Evolutionary conservation across 2,113 vertebrate species (phyloP), one percentile per base, ranked within the genome.

Genomic region (Pseudorectes ferrugineus): DNA sequence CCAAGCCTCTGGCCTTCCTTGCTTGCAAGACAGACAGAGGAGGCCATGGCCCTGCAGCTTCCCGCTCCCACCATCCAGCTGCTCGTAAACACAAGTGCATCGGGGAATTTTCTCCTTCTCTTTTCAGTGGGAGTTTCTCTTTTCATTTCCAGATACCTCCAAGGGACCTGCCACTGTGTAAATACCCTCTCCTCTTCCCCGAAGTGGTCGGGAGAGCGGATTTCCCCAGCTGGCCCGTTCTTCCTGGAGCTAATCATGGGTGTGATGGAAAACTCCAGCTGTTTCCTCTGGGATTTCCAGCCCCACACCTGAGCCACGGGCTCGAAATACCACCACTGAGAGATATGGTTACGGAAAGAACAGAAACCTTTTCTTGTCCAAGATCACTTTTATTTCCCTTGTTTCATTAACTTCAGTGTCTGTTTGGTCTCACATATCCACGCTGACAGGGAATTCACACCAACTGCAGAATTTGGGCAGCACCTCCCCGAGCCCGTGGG

Each of bases 361-460:
- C 95, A 96, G 94, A 95, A 97, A 85, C 80, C 72, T 92, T 92
- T 96, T 96, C 95, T 97, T 94, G 85, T 98, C 97, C 97, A 98
- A 98, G 97, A 98, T 94, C 97, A 82, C 91, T 97, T 98, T 98
- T 98, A 96, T 97, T 98, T 96, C 96, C 95, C 94, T 96, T 86
- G 95, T 95, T 97, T 93, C 91, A 78, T 96, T 95, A 96, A 96
- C 95, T 95, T 97, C 96, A 87, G 88, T 82, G 75, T 97, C 96
- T 97, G 85, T 97, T 94, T 90, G 91, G 95, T 95, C 94, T 98
- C 95, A 72, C 85, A 70, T 14, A 85, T 77, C 90, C 92, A 95
- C 76, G 59, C 96, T 86, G 95, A 96, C 93, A 58, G 92, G 89
- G 92, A 96, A 91, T 89, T 96, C 80, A 67, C 95, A 63, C 93